phyloP scores from a whole-genome alignment of 2,113 vertebrate genomes.

The Orcinus orca region DNA sequence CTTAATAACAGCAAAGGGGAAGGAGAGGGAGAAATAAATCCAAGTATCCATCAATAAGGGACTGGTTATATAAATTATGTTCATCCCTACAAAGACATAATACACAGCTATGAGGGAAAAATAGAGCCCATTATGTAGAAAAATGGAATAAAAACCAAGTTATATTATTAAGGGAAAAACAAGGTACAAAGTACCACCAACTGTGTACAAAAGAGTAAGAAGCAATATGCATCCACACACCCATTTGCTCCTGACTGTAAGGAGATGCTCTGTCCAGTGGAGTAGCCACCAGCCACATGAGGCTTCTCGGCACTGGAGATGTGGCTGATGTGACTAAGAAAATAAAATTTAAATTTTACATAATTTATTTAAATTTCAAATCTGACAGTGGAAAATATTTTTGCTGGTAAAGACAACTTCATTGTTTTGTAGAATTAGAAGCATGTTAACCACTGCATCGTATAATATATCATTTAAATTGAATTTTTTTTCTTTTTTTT shows the following conservation, averaged over 20 bases:
- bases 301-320: background rate
- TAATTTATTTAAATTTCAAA: constrained; percentile 24
- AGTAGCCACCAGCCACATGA: background rate
- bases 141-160: background rate
- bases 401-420: background rate
- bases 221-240: background rate
- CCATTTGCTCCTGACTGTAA: background rate
- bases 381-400: background rate
- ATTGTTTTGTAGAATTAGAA: background rate
- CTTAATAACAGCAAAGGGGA: background rate
- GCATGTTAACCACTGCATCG: background rate
- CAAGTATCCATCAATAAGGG: background rate
- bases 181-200: background rate
- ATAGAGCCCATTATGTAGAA: background rate
- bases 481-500: background rate
- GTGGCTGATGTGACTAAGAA: background rate
- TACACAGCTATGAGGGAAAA: background rate
- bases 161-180: background rate
- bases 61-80: background rate
- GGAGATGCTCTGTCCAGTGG: background rate
- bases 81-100: background rate
- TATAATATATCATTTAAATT: background rate
- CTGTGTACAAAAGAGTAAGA: background rate
- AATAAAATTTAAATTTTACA: background rate
- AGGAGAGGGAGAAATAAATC: background rate